Percentiles rank a stretch among this genome's conserved stretches.
Conservation (phyloP, 1,140 invertebrate genomes). For the Trichoplusia ni region DNA sequence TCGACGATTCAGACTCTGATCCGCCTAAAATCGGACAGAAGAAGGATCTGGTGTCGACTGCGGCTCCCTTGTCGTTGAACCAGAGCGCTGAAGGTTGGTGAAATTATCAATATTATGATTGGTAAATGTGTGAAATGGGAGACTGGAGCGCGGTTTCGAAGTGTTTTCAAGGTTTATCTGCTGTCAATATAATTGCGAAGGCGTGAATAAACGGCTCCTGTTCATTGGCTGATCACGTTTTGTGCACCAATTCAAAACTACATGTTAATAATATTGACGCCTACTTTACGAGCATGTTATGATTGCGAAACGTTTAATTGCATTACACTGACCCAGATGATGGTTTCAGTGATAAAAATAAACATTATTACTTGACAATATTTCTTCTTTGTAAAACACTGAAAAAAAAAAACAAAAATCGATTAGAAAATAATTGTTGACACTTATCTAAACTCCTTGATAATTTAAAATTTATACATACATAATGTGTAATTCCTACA, state of each 20-base stretch:
- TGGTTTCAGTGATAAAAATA: conserved; percentile 32
- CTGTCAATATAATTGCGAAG: conserved; percentile 59
- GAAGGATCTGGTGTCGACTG: conserved; percentile 65
- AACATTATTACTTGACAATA: not conserved
- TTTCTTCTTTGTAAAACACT: not conserved
- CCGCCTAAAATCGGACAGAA: conserved; percentile 68
- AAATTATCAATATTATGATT: conserved; percentile 48
- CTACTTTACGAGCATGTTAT: conserved; percentile 7
- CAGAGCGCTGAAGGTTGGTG: conserved; percentile 74
- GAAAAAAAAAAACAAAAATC: not conserved
- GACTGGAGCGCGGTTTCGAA: conserved; percentile 37
- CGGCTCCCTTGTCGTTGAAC: conserved; percentile 64
- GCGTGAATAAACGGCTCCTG: conserved; percentile 47
- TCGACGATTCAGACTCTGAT: conserved; percentile 77
- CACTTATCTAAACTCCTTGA: too few relatives aligned
- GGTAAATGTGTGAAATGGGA: conserved; percentile 18
- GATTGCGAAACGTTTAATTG: conserved; percentile 19
- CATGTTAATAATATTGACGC: not conserved
- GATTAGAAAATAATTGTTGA: too few relatives aligned
- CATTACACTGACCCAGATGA: conserved; percentile 35
- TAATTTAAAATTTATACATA: too few relatives aligned
- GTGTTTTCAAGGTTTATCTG: conserved; percentile 70
- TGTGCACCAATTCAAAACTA: conserved; percentile 33
- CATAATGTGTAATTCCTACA: too few relatives aligned
- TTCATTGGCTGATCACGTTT: conserved; percentile 35